Evolutionary conservation across 1,140 invertebrate species (phyloP), one percentile per base, ranked within the genome.

Genomic region (Magallana gigas): DNA sequence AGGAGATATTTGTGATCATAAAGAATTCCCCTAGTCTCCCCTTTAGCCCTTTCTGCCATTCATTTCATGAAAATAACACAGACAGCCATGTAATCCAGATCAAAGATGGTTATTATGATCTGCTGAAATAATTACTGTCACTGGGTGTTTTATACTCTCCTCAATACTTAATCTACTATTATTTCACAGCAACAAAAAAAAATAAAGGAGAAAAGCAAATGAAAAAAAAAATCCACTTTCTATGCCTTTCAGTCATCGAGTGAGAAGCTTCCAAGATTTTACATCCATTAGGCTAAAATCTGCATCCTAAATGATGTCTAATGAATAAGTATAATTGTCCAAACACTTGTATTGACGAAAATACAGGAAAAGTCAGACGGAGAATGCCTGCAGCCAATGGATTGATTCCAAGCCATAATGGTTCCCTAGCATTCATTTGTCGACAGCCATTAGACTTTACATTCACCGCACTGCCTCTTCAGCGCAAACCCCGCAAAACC

Each of bases 301-400:
- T 76, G 68, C 68, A 76, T 76, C 23, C 68, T 76, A 76, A 76
- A 76, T 76, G 68, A 76, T 76, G 68, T 76, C 68, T 76, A 76
- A 76, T 76, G 68, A 76, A 76, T 76, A 76, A 76, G 68, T 36
- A 76, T 76, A 23, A 76, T 48, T 76, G 68, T 76, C 68, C 68
- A 76, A 76, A 76, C 68, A 76, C 68, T 76, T 76, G 68, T 76
- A 76, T 23, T 76, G 68, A 76, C 68, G 68, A 76, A 76, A 29
- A 76, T 18, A 76, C 68, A 76, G 68, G 68, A 76, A 76, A 29
- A 76, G 68, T 76, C 68, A 76, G 68, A 76, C 68, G 36, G 68
- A 76, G 36, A 76, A 29, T 76, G 68, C 68, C 68, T 76, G 68
- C 23, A 76, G 68, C 68, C 68, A 76, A 76, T 76, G 68, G 68